Percentiles rank a stretch among this genome's conserved stretches.
These are phyloP conservation scores for Nycticebus coucang DNA, from an alignment of 2,113 vertebrate genomes.

Conservation along the genomic window DNA sequence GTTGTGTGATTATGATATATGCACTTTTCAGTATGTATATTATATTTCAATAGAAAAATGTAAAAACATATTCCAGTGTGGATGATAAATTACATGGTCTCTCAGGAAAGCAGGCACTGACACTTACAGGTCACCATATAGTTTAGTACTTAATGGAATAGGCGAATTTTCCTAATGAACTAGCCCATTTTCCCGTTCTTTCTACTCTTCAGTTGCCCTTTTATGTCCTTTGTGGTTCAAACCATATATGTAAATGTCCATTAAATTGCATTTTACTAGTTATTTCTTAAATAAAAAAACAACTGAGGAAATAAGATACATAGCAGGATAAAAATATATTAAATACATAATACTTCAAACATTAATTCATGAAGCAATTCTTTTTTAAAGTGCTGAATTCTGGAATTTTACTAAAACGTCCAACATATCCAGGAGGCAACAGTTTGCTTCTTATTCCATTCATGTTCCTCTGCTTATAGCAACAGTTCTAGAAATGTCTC, in stretches of 20 bases:
- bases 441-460: neutral
- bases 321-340: neutral
- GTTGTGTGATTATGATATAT: neutral
- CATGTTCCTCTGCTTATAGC: neutral
- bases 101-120: neutral
- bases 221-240: neutral
- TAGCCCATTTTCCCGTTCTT: neutral
- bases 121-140: neutral
- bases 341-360: constrained; percentile 17
- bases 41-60: constrained; percentile 19
- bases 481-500: constrained; percentile 26
- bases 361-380: neutral
- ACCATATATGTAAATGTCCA: neutral
- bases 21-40: neutral
- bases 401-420: neutral
- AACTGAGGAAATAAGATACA: neutral
- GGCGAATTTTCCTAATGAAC: neutral
- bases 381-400: constrained; percentile 2
- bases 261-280: neutral
- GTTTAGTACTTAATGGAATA: neutral
- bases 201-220: neutral
- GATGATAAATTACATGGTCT: neutral
- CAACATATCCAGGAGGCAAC: neutral
- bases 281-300: neutral
- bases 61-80: neutral